phyloP scores from a whole-genome alignment of 2,113 vertebrate species.

The Corythoichthys haematopterus region DNA sequence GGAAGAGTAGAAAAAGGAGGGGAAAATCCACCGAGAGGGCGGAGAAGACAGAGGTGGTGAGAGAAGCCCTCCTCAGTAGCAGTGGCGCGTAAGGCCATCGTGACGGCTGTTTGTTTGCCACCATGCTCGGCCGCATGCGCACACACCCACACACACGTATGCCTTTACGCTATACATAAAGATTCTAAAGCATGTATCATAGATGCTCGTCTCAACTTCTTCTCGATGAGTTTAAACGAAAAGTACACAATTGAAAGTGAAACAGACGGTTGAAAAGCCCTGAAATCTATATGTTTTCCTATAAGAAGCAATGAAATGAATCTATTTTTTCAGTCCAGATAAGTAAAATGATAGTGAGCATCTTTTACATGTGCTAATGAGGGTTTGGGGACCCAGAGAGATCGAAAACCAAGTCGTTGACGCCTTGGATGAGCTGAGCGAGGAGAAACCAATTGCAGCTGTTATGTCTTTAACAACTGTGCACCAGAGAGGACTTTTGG shows the following conservation, averaged over 20 bases:
- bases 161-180: conserved; percentile 23
- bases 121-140: conserved; percentile 38
- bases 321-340: not conserved
- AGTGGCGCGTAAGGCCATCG: conserved; percentile 33
- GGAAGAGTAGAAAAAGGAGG: conserved; percentile 17
- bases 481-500: not conserved
- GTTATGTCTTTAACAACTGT: not conserved
- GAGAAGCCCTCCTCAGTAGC: conserved; percentile 44
- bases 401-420: conserved; percentile 12
- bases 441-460: not conserved
- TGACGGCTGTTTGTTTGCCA: conserved; percentile 46
- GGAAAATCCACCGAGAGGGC: conserved; percentile 21
- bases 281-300: not conserved
- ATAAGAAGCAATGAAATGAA: not conserved
- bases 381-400: conserved; percentile 6
- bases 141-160: conserved; percentile 31
- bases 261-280: conserved; percentile 12
- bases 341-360: not conserved
- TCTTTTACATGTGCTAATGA: conserved; percentile 30
- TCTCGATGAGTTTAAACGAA: not conserved
- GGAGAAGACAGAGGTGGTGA: conserved; percentile 47
- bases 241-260: conserved; percentile 11
- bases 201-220: conserved; percentile 35
- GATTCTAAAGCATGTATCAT: conserved; percentile 7
- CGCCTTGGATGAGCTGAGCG: conserved; percentile 6